phyloP scores from a whole-genome alignment of 2,888 invertebrate genomes.

The Drosophila colorata region DNA sequence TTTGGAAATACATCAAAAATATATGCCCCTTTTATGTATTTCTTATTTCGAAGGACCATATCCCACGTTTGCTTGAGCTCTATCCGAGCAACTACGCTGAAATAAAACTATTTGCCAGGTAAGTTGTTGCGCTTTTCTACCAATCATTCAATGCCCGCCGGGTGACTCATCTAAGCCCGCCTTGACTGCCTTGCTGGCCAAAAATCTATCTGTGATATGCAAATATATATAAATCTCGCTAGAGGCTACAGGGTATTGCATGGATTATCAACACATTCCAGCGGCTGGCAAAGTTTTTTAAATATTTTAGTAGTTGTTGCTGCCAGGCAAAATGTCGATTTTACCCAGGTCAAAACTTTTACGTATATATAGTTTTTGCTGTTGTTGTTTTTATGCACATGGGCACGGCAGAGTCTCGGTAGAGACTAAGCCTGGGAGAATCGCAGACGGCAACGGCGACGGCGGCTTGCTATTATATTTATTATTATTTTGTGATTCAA shows the following conservation, averaged over 20 bases:
- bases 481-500: slow-evolving; percentile 84
- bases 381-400: slow-evolving; percentile 52
- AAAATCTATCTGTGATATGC: slow-evolving; percentile 49
- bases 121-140: slow-evolving; percentile 16
- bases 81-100: slow-evolving; percentile 2
- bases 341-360: slow-evolving; percentile 59
- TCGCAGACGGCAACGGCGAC: slow-evolving; percentile 37
- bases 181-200: slow-evolving; percentile 1
- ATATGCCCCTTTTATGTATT: not conserved
- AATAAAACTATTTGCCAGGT: slow-evolving; percentile 13
- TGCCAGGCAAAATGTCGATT: slow-evolving; percentile 71
- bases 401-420: slow-evolving; percentile 66
- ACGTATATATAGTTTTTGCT: slow-evolving; percentile 23
- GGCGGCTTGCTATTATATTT: slow-evolving; percentile 77
- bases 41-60: not conserved
- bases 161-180: slow-evolving; percentile 29
- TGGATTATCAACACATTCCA: slow-evolving; percentile 60
- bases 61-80: not conserved
- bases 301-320: slow-evolving; percentile 65
- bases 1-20: too few species aligned
- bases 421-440: slow-evolving; percentile 49
- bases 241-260: slow-evolving; percentile 58
- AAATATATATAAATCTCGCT: slow-evolving; percentile 49
- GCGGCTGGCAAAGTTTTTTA: slow-evolving; percentile 33
- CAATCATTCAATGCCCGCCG: slow-evolving; percentile 22